These are phyloP conservation scores for Microctenopoma stevenorrisi DNA, from an alignment of 2,797 vertebrate genomes.

Conservation along the genomic window DNA sequence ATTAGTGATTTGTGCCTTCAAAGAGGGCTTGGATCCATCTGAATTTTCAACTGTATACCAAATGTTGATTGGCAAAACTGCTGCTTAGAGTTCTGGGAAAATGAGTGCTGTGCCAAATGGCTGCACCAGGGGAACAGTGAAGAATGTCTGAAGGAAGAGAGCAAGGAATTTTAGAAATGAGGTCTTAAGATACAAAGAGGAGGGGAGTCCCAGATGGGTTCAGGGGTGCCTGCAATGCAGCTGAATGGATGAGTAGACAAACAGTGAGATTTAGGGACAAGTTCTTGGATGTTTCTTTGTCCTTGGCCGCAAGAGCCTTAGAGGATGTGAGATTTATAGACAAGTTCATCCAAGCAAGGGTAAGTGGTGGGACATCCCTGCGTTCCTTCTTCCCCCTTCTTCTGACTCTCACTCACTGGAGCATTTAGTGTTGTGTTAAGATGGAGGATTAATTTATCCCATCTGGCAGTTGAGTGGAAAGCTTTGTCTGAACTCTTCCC, in stretches of 20 bases:
- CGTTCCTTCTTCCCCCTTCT: slow-evolving; percentile 17
- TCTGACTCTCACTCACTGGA: slow-evolving; percentile 35
- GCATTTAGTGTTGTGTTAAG: slow-evolving; percentile 66
- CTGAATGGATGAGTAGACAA: slow-evolving; percentile 59
- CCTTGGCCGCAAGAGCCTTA: slow-evolving; percentile 45
- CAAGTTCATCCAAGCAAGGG: slow-evolving; percentile 47
- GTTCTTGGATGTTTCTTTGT: slow-evolving; percentile 57
- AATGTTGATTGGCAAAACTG: slow-evolving; percentile 54
- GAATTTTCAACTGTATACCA: slow-evolving; percentile 13
- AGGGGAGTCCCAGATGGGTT: slow-evolving; percentile 49
- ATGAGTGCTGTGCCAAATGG: slow-evolving; percentile 68
- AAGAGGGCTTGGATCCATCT: slow-evolving; percentile 7
- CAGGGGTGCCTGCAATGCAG: slow-evolving; percentile 48
- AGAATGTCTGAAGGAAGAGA: slow-evolving; percentile 80
- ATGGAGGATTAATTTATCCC: slow-evolving; percentile 77
- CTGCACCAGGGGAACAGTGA: slow-evolving; percentile 70
- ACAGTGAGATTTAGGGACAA: slow-evolving; percentile 48
- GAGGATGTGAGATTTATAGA: slow-evolving; percentile 66
- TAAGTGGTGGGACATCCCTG: slow-evolving; percentile 41
- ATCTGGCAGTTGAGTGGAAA: slow-evolving; percentile 72
- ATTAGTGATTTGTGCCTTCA: slow-evolving; percentile 12
- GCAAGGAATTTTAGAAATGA: slow-evolving; percentile 72
- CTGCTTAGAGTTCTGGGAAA: slow-evolving; percentile 78
- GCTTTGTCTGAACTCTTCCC: slow-evolving; percentile 68
- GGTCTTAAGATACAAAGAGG: slow-evolving; percentile 47